These are phyloP conservation scores for Bolborhynchus lineola DNA, from an alignment of 2,113 vertebrate genomes.

Conservation along the genomic window DNA sequence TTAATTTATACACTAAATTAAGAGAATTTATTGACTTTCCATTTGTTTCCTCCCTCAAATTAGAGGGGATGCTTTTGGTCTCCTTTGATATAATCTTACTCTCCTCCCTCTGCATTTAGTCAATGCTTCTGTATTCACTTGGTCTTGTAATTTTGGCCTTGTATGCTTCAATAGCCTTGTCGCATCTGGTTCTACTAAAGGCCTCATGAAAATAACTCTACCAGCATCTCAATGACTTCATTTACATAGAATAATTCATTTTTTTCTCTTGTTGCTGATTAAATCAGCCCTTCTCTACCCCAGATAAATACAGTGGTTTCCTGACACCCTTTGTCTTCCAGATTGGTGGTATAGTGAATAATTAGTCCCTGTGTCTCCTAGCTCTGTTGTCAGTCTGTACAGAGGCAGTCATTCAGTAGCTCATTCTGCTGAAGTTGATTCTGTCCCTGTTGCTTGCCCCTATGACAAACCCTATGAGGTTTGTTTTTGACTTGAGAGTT, in stretches of 20 bases:
- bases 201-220: not conserved
- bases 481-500: not conserved
- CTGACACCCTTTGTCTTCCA: not conserved
- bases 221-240: not conserved
- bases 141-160: not conserved
- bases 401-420: not conserved
- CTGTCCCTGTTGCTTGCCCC: not conserved
- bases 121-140: not conserved
- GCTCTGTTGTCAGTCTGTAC: not conserved
- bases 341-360: not conserved
- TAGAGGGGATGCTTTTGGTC: conserved; percentile 19
- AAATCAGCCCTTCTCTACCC: not conserved
- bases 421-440: not conserved
- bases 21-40: conserved; percentile 63
- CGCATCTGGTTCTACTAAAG: not conserved
- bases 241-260: not conserved
- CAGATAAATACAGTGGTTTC: not conserved
- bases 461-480: not conserved
- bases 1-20: conserved; percentile 29
- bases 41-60: conserved; percentile 35
- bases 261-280: not conserved
- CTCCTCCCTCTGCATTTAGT: conserved; percentile 17
- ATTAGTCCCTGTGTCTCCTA: not conserved
- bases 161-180: not conserved
- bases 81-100: conserved; percentile 34